A percentile compares a stretch with the other conserved stretches of the same genome.
These are phyloP conservation scores for Palaemon carinicauda DNA, from an alignment of 1,140 invertebrate genomes.

Conservation along the genomic window DNA sequence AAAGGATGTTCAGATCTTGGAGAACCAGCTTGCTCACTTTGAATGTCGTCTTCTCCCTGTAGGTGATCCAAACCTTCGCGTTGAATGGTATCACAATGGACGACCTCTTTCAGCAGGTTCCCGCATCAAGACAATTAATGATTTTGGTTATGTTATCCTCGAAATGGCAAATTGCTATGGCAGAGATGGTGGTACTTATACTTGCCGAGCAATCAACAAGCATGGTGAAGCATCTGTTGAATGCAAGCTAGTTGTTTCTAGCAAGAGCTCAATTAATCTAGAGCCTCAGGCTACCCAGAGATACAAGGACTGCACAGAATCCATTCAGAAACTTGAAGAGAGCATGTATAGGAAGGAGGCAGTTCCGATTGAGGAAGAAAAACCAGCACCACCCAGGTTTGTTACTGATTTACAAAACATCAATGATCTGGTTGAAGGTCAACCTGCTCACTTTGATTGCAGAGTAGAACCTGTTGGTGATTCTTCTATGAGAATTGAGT, in stretches of 20 bases:
- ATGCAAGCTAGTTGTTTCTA: conserved; percentile 79
- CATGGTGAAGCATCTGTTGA: conserved; percentile 89
- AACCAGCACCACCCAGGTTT: conserved; percentile 84
- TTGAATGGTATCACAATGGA: conserved; percentile 97
- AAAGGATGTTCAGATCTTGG: conserved; percentile 81
- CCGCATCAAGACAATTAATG: conserved; percentile 89
- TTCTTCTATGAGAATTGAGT: conserved; percentile 88
- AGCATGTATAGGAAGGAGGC: conserved; percentile 85
- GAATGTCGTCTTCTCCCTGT: conserved; percentile 90
- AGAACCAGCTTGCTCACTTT: conserved; percentile 91
- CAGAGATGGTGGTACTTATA: conserved; percentile 87
- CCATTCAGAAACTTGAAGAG: conserved; percentile 89
- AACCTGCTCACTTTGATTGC: conserved; percentile 90
- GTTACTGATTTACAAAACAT: conserved; percentile 77
- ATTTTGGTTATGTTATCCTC: conserved; percentile 88
- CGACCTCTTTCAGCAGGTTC: conserved; percentile 87
- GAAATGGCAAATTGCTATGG: conserved; percentile 89
- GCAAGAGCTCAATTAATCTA: conserved; percentile 85
- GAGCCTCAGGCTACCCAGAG: conserved; percentile 72
- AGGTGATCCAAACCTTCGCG: conserved; percentile 89
- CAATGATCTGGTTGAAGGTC: conserved; percentile 73
- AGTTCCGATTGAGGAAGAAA: conserved; percentile 77
- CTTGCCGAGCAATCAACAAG: conserved; percentile 87
- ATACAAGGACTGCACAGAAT: conserved; percentile 74
- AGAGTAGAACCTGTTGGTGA: conserved; percentile 87